Evolutionary conservation across 2,113 vertebrate species (phyloP), one percentile per base, ranked within the genome.

Genomic region (Colinus virginianus): DNA sequence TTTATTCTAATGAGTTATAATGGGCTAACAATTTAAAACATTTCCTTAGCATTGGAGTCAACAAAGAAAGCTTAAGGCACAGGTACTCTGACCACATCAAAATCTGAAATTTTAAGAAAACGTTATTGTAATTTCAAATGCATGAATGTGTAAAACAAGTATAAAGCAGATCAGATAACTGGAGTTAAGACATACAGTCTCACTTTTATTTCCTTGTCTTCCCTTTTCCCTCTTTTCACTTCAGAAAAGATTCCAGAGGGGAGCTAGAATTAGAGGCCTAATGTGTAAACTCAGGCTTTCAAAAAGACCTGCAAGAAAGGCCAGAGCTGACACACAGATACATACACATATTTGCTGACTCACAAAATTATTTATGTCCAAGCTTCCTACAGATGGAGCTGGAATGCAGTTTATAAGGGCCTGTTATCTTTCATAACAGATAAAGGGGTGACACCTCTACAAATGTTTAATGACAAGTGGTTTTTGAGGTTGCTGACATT

Each of bases 351-450:
- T 91, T 64, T 90, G 46, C 80, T 84, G 58, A 71, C 21, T 87
- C 34, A 71, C 26, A 53, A 56, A 63, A 88, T 80, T 86, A 84
- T 93, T 91, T 84, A 78, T 87, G 58, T 91, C 46, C 72, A 81
- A 36, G 69, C 58, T 87, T 96, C 95, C 96, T 96, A 96, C 86
- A 96, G 95, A 81, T 95, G 96, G 93, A 95, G 93, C 96, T 96
- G 78, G 90, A 90, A 93, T 46, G 90, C 93, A 93, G 83, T 90
- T 75, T 91, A 56, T 90, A 86, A 40, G 12, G 21, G 30, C 10
- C 40, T 75, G 22, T 19, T 81, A 81, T 51, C 25, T 78, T 83
- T 48, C 53, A 36, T 43, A 68, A 43, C 38, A 78, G 49, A 64
- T 56, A 71, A 80, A 75, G 4, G 5, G 25, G 26, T 88, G 74